phyloP scores from a whole-genome alignment of 1,140 invertebrate genomes.

The Diploscapter pachys region DNA sequence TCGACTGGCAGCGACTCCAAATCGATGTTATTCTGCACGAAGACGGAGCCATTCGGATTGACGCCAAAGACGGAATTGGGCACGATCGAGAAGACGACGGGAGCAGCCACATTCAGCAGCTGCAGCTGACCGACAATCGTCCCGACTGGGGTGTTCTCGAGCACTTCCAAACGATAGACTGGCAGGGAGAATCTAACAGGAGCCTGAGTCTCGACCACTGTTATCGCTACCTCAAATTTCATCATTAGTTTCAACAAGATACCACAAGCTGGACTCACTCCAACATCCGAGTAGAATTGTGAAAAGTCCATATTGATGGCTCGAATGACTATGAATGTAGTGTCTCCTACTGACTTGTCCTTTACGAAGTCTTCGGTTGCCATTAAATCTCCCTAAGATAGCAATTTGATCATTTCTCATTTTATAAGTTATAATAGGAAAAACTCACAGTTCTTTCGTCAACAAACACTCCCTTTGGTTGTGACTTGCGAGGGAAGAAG shows the following conservation, averaged over 20 bases:
- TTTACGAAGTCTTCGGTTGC: conserved; percentile 31
- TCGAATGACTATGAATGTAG: conserved; percentile 52
- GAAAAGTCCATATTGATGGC: conserved; percentile 45
- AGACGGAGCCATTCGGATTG: conserved; percentile 39
- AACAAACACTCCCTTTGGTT: too few relatives aligned
- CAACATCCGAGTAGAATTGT: conserved; percentile 52
- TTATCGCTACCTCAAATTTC: conserved; percentile 25
- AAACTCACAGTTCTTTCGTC: background rate
- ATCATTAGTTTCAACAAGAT: conserved; percentile 27
- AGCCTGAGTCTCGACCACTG: conserved; percentile 9
- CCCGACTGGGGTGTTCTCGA: conserved; percentile 38
- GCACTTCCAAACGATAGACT: conserved; percentile 42
- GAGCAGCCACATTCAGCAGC: too few relatives aligned
- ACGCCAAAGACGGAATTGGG: conserved; percentile 37
- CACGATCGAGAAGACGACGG: conserved; percentile 22
- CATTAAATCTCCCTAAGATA: conserved; percentile 8
- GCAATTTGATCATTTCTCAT: conserved; percentile 33
- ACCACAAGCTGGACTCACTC: background rate
- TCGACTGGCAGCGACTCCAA: conserved; percentile 1
- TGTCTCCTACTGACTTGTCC: conserved; percentile 1
- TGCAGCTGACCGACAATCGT: conserved; percentile 32
- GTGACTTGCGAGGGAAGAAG: conserved; percentile 17
- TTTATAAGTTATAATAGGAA: conserved; percentile 20
- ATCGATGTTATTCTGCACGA: conserved; percentile 31
- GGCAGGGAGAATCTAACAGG: conserved; percentile 17